phyloP scores from a whole-genome alignment of 2,113 vertebrate species.

The Daphoenositta chrysoptera region DNA sequence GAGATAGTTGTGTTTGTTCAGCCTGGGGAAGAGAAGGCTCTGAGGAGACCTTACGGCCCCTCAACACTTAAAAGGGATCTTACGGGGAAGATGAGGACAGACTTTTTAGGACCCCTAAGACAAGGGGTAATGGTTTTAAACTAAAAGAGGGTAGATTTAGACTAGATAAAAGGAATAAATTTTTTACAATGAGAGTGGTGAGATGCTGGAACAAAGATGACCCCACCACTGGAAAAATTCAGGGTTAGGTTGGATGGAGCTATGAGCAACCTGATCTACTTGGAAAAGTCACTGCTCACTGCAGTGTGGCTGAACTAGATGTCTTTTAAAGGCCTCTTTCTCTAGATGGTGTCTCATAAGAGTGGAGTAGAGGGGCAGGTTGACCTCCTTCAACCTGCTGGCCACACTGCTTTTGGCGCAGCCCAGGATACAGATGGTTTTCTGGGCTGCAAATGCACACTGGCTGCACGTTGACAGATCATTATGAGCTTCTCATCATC shows the following conservation, averaged over 20 bases:
- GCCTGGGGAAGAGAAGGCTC: neutral
- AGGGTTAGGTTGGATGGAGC: neutral
- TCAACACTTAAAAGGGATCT: neutral
- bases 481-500: neutral
- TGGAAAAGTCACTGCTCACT: neutral
- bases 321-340: neutral
- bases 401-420: neutral
- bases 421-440: neutral
- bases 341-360: neutral
- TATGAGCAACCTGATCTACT: neutral
- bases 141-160: neutral
- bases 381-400: neutral
- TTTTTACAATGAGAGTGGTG: neutral
- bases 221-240: neutral
- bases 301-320: neutral
- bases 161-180: neutral
- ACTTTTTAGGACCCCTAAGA: neutral
- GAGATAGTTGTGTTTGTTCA: neutral
- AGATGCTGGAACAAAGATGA: neutral
- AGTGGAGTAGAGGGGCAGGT: neutral
- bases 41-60: rapidly evolving
- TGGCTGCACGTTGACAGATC: neutral
- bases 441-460: neutral
- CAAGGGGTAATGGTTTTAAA: neutral
- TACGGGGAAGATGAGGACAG: neutral